phyloP scores from a whole-genome alignment of 2,797 vertebrate species.

The Hypotaenidia okinawae region DNA sequence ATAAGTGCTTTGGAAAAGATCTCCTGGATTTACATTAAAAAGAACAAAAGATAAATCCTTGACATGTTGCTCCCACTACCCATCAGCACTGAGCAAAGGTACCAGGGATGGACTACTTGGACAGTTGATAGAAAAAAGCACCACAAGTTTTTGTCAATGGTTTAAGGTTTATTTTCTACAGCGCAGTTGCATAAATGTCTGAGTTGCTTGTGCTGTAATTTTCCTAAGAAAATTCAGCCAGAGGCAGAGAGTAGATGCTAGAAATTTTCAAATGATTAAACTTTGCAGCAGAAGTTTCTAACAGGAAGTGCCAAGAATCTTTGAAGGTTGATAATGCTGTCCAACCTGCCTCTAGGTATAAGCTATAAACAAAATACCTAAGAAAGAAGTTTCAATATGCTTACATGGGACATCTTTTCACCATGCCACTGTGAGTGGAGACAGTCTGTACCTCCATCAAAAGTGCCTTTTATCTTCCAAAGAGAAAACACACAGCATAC shows the following conservation, averaged over 20 bases:
- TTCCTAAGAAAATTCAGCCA: background rate
- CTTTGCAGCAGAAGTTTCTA: background rate
- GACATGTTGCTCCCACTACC: background rate
- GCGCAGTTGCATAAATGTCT: background rate
- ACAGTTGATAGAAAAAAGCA: background rate
- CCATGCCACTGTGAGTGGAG: background rate
- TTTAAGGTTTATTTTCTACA: background rate
- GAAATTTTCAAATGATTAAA: constrained; percentile 7
- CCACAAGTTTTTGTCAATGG: background rate
- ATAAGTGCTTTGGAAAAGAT: background rate
- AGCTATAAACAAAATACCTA: background rate
- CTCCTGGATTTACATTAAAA: background rate
- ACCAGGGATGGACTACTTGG: background rate
- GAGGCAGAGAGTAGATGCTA: background rate
- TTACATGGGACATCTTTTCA: background rate
- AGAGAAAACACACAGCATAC: background rate
- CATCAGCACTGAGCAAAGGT: background rate
- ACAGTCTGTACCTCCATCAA: constrained; percentile 11
- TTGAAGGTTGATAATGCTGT: background rate
- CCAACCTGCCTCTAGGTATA: background rate
- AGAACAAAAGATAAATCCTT: background rate
- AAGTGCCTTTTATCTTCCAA: constrained; percentile 43
- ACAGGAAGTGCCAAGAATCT: background rate
- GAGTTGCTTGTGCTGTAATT: background rate
- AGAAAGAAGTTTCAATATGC: background rate